Conservation (phyloP, 2,888 invertebrate genomes). For the Heteromyza rotundicornis region DNA sequence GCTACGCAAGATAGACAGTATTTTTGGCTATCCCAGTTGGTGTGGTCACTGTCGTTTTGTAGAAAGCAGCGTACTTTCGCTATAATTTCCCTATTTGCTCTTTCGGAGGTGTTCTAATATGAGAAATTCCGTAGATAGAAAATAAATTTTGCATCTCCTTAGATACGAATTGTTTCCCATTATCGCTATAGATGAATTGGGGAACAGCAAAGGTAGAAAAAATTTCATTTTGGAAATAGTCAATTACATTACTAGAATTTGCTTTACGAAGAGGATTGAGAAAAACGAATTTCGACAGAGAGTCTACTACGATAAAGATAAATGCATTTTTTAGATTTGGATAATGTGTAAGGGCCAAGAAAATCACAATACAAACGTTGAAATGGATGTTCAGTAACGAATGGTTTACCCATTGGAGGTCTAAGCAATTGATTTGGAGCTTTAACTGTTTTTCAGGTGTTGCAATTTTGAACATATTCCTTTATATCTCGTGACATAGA, state of each 20-base stretch:
- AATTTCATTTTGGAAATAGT: constrained; percentile 14
- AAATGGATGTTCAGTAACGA: constrained; percentile 14
- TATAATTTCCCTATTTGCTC: constrained; percentile 22
- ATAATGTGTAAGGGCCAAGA: constrained; percentile 7
- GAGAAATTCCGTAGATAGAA: constrained; percentile 11
- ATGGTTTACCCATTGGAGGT: constrained; percentile 13
- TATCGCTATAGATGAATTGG: constrained; percentile 20
- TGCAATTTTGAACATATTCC: constrained; percentile 6
- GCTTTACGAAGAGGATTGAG: constrained; percentile 9
- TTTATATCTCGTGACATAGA: background rate
- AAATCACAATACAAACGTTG: constrained; percentile 19
- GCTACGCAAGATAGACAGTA: constrained; percentile 11
- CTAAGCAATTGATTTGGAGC: constrained; percentile 3
- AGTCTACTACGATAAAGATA: constrained; percentile 8
- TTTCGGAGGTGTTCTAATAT: constrained; percentile 25
- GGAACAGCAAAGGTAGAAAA: constrained; percentile 25
- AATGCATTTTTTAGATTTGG: constrained; percentile 3
- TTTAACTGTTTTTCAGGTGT: constrained; percentile 8
- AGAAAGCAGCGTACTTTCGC: constrained; percentile 16
- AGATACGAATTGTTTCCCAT: constrained; percentile 25
- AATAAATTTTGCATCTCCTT: constrained; percentile 19
- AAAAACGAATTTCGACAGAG: constrained; percentile 17
- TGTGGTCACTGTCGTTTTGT: constrained; percentile 1
- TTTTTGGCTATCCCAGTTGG: constrained; percentile 19
- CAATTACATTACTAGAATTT: constrained; percentile 9